A percentile compares a stretch with the other conserved stretches of the same genome.
Conservation (phyloP, 2,113 vertebrate species). For the Siniperca knerii region DNA sequence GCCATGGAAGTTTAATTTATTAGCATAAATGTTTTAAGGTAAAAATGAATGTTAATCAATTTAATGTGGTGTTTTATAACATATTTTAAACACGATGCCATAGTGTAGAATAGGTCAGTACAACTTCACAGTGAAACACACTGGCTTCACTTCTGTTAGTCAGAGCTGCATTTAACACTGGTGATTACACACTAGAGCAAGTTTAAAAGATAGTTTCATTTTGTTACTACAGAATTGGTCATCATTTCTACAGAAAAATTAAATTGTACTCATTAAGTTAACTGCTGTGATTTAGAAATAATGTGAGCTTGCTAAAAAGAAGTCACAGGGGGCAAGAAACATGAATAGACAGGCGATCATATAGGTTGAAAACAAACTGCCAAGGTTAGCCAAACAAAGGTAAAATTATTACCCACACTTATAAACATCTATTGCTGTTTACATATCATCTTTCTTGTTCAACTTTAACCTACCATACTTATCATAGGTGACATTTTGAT, state of each 20-base stretch:
- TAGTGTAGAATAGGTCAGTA: neutral
- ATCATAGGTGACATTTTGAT: neutral
- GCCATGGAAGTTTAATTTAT: neutral
- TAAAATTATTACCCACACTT: no score
- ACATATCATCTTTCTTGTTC: no score
- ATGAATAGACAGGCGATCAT: neutral
- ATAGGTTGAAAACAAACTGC: neutral
- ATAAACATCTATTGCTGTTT: no score
- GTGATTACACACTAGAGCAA: conserved; percentile 17
- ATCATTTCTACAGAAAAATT: no score
- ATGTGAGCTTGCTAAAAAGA: no score
- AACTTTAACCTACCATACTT: no score
- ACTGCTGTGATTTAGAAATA: no score
- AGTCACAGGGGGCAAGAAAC: no score
- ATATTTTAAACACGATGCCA: neutral
- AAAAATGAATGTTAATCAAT: conserved; percentile 9
- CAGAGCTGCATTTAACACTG: conserved; percentile 27
- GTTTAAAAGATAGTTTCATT: no score
- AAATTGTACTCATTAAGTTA: no score
- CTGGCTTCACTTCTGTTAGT: neutral
- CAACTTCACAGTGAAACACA: neutral
- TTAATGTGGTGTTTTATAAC: conserved; percentile 17
- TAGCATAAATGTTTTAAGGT: neutral
- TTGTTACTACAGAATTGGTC: no score
- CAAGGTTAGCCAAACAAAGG: no score